Base-by-base conservation (phyloP, 2,888 invertebrate species). In the Alcis repandata region DNA sequence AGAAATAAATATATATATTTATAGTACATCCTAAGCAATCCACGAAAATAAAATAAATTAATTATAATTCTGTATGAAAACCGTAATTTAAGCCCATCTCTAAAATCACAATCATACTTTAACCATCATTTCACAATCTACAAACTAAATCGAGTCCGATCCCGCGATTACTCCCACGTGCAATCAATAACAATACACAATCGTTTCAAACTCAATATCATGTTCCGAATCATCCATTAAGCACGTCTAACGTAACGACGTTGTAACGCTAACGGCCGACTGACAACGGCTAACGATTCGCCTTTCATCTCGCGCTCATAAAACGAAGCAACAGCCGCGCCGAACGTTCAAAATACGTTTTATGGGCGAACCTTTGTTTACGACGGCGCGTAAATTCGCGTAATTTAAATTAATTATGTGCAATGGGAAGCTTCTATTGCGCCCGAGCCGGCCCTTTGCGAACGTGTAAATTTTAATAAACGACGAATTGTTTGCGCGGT, bases 351-450 rank as follows among this genome's bases (percentile, higher is more conserved):
- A 52, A 67, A 54, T 56, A 59, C 59, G 64, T 56, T 64, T 59
- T 63, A 63, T 53, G 41, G 53, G 8, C 15, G 69, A 71, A 71
- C 72, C 75, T 67, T 80, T 82, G 83, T 80, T 80, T 80, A 80
- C 77, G 71, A 72, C 74, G 68, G 63, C 17, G 27, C 51, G 63
- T 63, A 59, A 64, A 65, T 71, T 64, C 66, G 59, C 67, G 74
- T 80, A 79, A 82, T 82, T 78, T 76, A 79, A 82, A 82, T 81
- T 80, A 82, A 81, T 82, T 80, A 82, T 79, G 74, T 70, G 70
- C 59, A 54, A 54, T 43, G 59, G 63, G 53, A 52, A 48, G 38
- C 43, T 13, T 22, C 45, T 19, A 52, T 33, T 32, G n/a, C 66
- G 59, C 66, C 63, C 48, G 67, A 65, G 56, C 65, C 67, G 67